Conservation (phyloP, 2,113 vertebrate genomes). For the Psephotus haematonotus region DNA sequence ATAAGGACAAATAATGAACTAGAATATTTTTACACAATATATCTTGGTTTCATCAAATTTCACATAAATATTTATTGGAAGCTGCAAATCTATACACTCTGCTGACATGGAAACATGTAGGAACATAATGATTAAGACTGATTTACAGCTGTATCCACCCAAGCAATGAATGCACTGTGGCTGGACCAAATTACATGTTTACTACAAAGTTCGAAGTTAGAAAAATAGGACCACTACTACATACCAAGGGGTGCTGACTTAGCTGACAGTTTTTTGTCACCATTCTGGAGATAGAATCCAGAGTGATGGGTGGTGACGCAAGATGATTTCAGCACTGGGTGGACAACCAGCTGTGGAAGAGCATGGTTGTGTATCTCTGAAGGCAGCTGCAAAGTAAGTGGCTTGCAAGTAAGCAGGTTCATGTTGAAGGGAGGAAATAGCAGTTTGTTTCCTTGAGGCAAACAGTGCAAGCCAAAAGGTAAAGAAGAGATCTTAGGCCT, state of each 20-base stretch:
- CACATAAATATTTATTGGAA: neutral
- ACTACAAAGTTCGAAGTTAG: neutral
- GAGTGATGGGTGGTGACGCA: neutral
- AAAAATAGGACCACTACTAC: neutral
- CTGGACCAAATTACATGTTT: neutral
- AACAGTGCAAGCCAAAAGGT: neutral
- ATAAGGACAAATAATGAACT: neutral
- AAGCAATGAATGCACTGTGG: neutral
- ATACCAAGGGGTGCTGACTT: neutral
- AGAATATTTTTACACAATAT: neutral
- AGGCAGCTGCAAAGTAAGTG: neutral
- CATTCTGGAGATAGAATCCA: neutral
- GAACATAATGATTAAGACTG: neutral
- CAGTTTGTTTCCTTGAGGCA: neutral
- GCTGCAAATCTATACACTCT: neutral
- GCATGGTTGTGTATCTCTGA: neutral
- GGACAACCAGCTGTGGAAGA: neutral
- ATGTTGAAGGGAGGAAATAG: neutral
- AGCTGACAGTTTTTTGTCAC: neutral
- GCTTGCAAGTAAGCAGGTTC: neutral
- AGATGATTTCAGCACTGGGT: neutral
- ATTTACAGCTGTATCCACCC: neutral
- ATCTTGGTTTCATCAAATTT: neutral
- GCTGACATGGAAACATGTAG: neutral
- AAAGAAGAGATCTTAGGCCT: neutral